Conservation (phyloP, 2,888 invertebrate genomes). For the Eristalinus sepulchralis region DNA sequence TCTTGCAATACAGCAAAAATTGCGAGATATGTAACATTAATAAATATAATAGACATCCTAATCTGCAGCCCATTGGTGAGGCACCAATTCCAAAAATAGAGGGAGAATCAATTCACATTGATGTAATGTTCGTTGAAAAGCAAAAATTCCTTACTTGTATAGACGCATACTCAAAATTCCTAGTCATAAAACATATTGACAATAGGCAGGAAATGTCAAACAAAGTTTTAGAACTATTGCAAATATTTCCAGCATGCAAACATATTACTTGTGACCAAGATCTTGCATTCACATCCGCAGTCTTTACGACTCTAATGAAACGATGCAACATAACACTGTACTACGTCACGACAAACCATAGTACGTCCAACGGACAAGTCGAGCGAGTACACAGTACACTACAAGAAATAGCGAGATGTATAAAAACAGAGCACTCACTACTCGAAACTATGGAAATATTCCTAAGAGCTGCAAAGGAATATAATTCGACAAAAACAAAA, state of each 20-base stretch:
- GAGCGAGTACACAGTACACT: no score
- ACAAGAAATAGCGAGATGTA: not conserved
- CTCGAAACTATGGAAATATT: not conserved
- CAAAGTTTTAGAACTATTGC: not conserved
- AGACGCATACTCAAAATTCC: not conserved
- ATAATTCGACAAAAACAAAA: not conserved
- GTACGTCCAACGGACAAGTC: no score
- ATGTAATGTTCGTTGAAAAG: not conserved
- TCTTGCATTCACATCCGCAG: not conserved
- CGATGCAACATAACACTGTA: not conserved
- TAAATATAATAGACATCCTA: not conserved
- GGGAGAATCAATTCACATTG: constrained; percentile 1
- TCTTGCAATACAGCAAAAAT: not conserved
- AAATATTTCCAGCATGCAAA: not conserved
- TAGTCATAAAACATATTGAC: not conserved
- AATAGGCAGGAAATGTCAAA: not conserved
- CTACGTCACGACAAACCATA: not conserved
- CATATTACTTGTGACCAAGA: not conserved
- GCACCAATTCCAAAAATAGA: constrained; percentile 1
- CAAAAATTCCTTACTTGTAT: not conserved
- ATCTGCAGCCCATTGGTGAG: not conserved
- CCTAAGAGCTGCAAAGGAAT: not conserved
- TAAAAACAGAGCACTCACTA: not conserved
- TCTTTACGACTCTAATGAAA: not conserved
- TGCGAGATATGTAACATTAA: not conserved